Evolutionary conservation across 2,797 vertebrate species (phyloP).

Genomic region (Sternotherus odoratus): DNA sequence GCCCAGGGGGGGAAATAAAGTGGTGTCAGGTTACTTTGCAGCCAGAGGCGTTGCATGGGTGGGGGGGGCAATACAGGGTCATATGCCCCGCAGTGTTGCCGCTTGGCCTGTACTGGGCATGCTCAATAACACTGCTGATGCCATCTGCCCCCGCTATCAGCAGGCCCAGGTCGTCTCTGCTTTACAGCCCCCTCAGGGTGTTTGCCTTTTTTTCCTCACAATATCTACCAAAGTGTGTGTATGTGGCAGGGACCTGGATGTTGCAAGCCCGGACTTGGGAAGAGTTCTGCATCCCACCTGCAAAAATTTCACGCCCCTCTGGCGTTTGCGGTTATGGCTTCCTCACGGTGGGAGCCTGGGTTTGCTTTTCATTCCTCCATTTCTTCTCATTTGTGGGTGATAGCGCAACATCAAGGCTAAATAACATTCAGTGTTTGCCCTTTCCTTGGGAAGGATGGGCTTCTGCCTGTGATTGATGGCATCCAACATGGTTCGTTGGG

Average conservation of each 20-base stretch:
- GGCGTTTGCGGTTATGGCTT: neutral
- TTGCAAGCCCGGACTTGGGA: neutral
- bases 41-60: no score
- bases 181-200: neutral
- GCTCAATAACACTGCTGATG: no score
- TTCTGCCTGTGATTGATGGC: neutral
- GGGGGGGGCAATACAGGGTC: no score
- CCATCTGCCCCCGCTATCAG: no score
- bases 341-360: neutral
- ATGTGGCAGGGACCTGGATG: neutral
- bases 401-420: neutral
- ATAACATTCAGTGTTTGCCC: neutral
- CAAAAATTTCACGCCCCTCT: neutral
- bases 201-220: neutral
- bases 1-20: neutral
- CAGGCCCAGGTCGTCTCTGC: no score
- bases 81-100: no score
- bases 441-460: neutral
- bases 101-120: no score
- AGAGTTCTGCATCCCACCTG: neutral
- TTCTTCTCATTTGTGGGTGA: neutral
- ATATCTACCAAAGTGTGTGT: neutral
- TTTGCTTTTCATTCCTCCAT: neutral
- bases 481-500: neutral
- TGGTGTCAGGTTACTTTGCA: neutral